Evolutionary conservation across 2,888 invertebrate species (phyloP), one percentile per base, ranked within the genome.

Genomic region (Boloria selene): DNA sequence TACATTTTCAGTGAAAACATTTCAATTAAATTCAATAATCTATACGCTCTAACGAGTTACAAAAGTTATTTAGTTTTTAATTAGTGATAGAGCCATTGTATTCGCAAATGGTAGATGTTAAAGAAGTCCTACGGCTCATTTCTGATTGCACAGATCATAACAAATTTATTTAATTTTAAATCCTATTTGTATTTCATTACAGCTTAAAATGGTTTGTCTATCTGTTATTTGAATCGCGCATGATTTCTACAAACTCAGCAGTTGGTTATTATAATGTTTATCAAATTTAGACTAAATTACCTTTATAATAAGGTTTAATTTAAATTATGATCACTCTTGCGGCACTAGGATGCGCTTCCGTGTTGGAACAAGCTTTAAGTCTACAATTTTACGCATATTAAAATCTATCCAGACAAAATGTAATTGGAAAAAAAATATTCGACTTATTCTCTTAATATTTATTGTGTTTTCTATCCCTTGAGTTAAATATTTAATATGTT

Each of bases 321-420:
- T 45, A 22, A 2, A 2, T 18, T 45, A 3, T 22, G n/a, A 22
- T 4, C 3, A 1, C 14, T 56, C 45, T 56, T 63, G 63, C 50
- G 56, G 63, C 63, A 63, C 63, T 63, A 63, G 56, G 63, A 63
- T 63, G 56, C 56, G 63, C 63, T 63, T 63, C 63, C 63, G 56
- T 50, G 63, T 63, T 56, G n/a, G 26, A 56, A 56, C 22, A 56
- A 45, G 45, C 45, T 18, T 55, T 45, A 56, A 22, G 45, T 56
- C 14, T 55, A 56, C 44, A 22, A 56, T 45, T 22, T 22, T 56
- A 56, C 22, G 55, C 18, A 45, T 56, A 44, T 22, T 56, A 45
- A 22, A 44, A n/a, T 18, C 44, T 44, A 18, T 55, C 13, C 44
- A 56, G 55, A 44, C 18, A 22, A 42, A 42, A 38, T 38, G 7